phyloP scores from a whole-genome alignment of 2,888 invertebrate genomes.

The Spodoptera littoralis region DNA sequence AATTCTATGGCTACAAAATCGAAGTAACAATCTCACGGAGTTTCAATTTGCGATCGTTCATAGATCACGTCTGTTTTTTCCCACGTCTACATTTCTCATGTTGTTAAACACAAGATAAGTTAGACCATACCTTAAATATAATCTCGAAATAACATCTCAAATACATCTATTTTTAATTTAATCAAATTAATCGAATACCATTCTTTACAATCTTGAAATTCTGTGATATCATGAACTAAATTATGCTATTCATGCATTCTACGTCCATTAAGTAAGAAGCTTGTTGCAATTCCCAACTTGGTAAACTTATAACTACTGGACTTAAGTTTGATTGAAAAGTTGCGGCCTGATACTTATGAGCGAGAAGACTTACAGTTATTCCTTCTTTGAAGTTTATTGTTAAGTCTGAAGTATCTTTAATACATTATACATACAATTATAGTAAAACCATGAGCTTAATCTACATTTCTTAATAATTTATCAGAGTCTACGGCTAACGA shows the following conservation, averaged over 20 bases:
- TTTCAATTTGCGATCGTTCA: constrained; percentile 41
- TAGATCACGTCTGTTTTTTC: constrained; percentile 41
- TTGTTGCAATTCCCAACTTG: constrained; percentile 64
- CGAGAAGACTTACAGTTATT: constrained; percentile 32
- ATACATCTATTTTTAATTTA: constrained; percentile 4
- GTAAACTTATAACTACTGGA: constrained; percentile 65
- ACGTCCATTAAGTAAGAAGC: constrained; percentile 64
- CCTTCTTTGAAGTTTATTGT: constrained; percentile 30
- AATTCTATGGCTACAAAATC: constrained; percentile 23
- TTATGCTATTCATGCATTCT: constrained; percentile 63
- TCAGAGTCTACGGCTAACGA: constrained; percentile 39
- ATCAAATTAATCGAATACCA: constrained; percentile 24
- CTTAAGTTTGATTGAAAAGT: constrained; percentile 67
- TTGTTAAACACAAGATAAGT: constrained; percentile 11
- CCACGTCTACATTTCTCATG: constrained; percentile 40
- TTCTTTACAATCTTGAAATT: constrained; percentile 23
- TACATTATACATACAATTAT: constrained; percentile 38
- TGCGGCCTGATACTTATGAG: constrained; percentile 56
- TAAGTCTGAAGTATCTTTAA: constrained; percentile 27
- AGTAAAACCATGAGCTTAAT: constrained; percentile 21
- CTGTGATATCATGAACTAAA: constrained; percentile 29
- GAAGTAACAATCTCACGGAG: constrained; percentile 34
- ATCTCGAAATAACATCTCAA: constrained; percentile 17
- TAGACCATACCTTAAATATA: constrained; percentile 12
- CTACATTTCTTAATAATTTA: constrained; percentile 41